Evolutionary conservation across 1,140 invertebrate genomes (phyloP), one percentile per base, ranked within the genome.

Genomic region (Drosophila sechellia): DNA sequence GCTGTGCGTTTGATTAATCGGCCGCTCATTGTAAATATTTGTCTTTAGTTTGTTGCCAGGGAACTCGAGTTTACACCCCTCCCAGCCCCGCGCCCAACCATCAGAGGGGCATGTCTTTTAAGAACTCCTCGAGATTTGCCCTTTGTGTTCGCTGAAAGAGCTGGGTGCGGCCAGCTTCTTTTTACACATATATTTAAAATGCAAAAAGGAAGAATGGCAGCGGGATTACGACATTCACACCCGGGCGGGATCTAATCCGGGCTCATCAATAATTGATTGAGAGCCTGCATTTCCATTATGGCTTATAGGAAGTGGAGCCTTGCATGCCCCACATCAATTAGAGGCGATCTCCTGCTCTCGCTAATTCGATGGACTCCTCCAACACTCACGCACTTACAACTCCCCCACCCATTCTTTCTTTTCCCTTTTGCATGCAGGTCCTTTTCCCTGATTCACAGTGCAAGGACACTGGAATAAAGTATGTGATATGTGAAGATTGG

Each of bases 11-110:
- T 87, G 83, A 87, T 87, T 87, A 89, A 87, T 87, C 79, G 84
- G 58, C 64, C 57, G 84, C 79, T 84, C 72, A 87, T 89, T 87
- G 83, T 87, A 87, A 87, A 87, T 87, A 87, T 87, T 87, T 87
- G 83, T 87, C 83, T 87, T 87, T 89, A 84, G 83, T 87, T 89
- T 87, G 85, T 84, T 89, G 83, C 83, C 81, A 68, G 68, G 73
- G 42, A 42, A 54, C 43, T 17, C 27, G 17, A 20, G 37, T 31
- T 11, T 8, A 25, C 37, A 6, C 31, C 6, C 8, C 31, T 31
- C 1, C 2, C 31, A 1, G 4, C 27, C 31, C 20, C 20, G 3
- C 20, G 2, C 20, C 20, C 20, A 22, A 3, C 20, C 20, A 22
- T 22, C 20, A 22, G 3, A 22, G 20, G 20, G 20, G 3, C 20